phyloP scores from a whole-genome alignment of 2,888 invertebrate genomes.

The Eudemis profundana region DNA sequence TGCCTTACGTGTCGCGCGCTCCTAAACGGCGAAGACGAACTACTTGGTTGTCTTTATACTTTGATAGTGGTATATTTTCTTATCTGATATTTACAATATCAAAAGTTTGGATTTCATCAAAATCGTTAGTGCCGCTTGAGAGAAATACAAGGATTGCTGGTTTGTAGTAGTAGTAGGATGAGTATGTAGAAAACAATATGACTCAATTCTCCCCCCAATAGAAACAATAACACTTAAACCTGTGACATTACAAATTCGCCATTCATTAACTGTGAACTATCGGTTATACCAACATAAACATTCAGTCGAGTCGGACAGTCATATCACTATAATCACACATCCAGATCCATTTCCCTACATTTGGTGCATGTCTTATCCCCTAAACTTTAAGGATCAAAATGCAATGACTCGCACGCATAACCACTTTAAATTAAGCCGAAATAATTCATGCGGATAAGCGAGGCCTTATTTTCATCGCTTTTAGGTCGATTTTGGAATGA shows the following conservation, averaged over 20 bases:
- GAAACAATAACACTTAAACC: slow-evolving; percentile 23
- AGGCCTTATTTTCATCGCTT: not conserved
- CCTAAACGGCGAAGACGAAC: too few species aligned
- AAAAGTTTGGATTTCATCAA: too few species aligned
- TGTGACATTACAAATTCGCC: slow-evolving; percentile 33
- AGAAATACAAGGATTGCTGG: too few species aligned
- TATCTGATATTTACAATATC: too few species aligned
- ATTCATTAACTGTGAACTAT: slow-evolving; percentile 17
- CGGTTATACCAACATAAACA: slow-evolving; percentile 15
- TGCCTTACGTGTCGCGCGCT: too few species aligned
- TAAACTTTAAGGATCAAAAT: not conserved
- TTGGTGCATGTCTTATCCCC: too few species aligned
- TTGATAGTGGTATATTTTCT: too few species aligned
- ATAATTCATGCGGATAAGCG: not conserved
- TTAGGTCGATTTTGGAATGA: not conserved
- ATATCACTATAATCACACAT: not conserved
- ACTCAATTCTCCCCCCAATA: not conserved
- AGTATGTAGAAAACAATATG: not conserved
- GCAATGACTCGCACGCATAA: not conserved
- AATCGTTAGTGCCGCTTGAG: too few species aligned
- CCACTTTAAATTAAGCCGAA: not conserved
- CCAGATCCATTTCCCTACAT: too few species aligned
- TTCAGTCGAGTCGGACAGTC: not conserved
- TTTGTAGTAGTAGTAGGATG: too few species aligned
- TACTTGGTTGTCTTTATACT: too few species aligned